Percentiles rank a stretch among this genome's conserved stretches.
These are phyloP conservation scores for Albula goreensis DNA, from an alignment of 2,113 vertebrate genomes.

Conservation along the genomic window DNA sequence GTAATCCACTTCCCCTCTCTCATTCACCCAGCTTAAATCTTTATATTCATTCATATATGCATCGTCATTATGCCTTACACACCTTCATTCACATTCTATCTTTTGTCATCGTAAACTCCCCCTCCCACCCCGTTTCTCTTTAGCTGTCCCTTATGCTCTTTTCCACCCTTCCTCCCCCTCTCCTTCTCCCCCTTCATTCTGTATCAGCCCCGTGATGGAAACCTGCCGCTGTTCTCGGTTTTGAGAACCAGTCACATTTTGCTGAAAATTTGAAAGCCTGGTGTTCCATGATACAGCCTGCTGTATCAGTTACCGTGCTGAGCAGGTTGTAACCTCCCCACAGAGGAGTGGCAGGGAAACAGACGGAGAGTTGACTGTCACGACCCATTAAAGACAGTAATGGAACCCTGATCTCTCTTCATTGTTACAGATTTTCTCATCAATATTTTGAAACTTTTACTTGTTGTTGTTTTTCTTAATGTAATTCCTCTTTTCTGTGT, in stretches of 20 bases:
- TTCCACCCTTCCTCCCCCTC: neutral
- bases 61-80: no score
- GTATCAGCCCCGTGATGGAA: neutral
- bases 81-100: neutral
- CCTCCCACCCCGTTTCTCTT: no score
- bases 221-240: conserved; percentile 30
- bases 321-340: conserved; percentile 19
- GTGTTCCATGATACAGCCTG: neutral
- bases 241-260: conserved; percentile 37
- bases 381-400: no score
- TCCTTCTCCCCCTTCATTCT: neutral
- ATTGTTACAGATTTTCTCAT: no score
- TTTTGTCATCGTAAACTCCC: neutral
- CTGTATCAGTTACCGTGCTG: conserved; percentile 4
- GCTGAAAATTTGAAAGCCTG: neutral
- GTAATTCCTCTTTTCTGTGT: no score
- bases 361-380: neutral
- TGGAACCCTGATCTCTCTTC: no score
- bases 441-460: no score
- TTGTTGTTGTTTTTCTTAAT: no score
- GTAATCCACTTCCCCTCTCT: no score
- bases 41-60: no score
- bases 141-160: neutral
- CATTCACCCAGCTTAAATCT: neutral
- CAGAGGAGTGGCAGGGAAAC: conserved; percentile 15